Base-by-base conservation (phyloP, 2,797 vertebrate genomes). In the Salmo trutta region DNA sequence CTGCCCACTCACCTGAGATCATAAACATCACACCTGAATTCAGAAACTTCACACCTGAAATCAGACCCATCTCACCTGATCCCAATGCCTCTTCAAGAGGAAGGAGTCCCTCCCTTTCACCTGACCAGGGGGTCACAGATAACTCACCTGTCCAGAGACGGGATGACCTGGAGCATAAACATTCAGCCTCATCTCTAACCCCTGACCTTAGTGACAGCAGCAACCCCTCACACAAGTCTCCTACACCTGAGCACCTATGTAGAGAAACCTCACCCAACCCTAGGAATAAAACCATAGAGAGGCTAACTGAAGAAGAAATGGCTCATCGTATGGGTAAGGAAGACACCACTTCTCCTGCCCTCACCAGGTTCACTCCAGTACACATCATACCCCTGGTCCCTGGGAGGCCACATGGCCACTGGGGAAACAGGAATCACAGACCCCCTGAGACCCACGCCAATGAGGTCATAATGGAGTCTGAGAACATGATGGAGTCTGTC, bases 311-410 rank as follows among this genome's bases (percentile, higher is more conserved):
- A 17, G 86, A 83, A 17, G 86, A 84, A 75, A 93, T 88, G 88
- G 88, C 89, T 41, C 82, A 84, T 64, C 82, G 78, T 82, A 77
- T 59, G 68, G 82, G 88, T 82, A 89, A 85, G 76, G 88, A 89
- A 52, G 87, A 84, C 68, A 91, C 90, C 31, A 90, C 90, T 10
- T 93, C 92, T 79, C 90, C 91, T 0, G 90, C 92, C 56, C 85
- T 93, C 53, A 93, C 90, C 56, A 91, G 91, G 86, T 94, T 93
- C 83, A 93, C 91, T 81, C 92, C 92, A 87, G 89, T 93, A 56
- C 91, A 92, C 74, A 93, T 93, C 65, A 85, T 92, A 73, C 86
- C 92, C 47, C 91, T 91, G 31, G 89, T 92, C 47, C 91, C 92
- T 31, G 90, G 92, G 80, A 94, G 92, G 78, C 92, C 89, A 52